phyloP scores from a whole-genome alignment of 2,113 vertebrate species.

The Todiramphus chloris region DNA sequence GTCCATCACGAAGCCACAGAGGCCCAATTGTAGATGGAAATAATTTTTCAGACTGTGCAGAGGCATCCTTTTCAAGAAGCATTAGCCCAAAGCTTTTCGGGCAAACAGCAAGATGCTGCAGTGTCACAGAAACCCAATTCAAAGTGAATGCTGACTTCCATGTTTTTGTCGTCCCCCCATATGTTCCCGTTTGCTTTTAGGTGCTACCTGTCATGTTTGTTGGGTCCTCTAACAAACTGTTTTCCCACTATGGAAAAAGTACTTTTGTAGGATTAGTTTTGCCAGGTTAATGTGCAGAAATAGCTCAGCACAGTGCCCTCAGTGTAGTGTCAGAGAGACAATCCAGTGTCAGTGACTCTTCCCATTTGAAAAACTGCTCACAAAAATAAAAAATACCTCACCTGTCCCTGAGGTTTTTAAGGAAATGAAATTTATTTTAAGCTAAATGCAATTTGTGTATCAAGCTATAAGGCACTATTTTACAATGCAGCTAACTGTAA shows the following conservation, averaged over 20 bases:
- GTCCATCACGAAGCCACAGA: neutral
- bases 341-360: neutral
- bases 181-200: neutral
- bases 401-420: neutral
- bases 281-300: neutral
- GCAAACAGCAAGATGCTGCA: neutral
- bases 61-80: neutral
- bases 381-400: neutral
- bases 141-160: neutral
- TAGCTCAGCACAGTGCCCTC: neutral
- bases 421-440: neutral
- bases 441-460: neutral
- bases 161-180: neutral
- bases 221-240: neutral
- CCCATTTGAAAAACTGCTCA: neutral
- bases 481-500: neutral
- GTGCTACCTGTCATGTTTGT: neutral
- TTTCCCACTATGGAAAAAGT: neutral
- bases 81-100: neutral
- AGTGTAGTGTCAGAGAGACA: neutral
- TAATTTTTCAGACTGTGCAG: neutral
- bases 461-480: neutral
- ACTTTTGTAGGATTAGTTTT: neutral
- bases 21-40: neutral
- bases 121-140: neutral